Conservation (phyloP, 2,113 vertebrate species). For the Tringa solitaria region DNA sequence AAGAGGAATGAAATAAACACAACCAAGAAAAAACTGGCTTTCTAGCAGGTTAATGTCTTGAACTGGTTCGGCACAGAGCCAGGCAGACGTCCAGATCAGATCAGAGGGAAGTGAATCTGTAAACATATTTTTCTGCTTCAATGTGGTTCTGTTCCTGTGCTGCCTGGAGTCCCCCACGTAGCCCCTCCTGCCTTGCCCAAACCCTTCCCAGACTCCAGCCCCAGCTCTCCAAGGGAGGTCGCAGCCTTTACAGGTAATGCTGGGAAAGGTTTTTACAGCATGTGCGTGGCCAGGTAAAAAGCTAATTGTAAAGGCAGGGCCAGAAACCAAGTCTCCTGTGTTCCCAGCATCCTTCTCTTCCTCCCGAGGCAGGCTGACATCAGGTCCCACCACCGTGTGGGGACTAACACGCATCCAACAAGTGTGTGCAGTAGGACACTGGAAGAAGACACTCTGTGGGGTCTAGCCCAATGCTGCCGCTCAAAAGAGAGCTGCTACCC, state of each 20-base stretch:
- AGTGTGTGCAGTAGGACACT: rapidly evolving
- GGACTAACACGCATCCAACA: not conserved
- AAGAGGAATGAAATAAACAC: not conserved
- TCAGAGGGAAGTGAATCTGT: not conserved
- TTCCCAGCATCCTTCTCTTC: not conserved
- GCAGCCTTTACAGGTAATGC: not conserved
- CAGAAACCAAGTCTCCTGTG: not conserved
- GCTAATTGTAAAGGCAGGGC: not conserved
- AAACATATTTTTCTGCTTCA: not conserved
- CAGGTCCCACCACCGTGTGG: rapidly evolving
- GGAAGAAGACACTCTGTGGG: not conserved
- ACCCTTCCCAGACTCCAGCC: not conserved
- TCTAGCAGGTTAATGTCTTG: not conserved
- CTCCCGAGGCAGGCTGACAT: no score
- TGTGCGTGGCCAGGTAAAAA: rapidly evolving
- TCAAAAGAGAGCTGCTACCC: not conserved
- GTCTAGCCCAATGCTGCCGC: not conserved
- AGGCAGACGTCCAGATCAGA: not conserved
- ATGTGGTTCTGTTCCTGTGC: not conserved
- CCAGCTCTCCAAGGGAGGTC: not conserved
- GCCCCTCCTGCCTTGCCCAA: not conserved
- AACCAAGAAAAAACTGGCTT: not conserved
- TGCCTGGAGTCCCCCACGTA: not conserved
- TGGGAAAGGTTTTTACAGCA: not conserved
- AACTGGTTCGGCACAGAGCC: not conserved